Evolutionary conservation across 2,888 invertebrate species (phyloP).

Genomic region (Sinohyriopsis cumingii): DNA sequence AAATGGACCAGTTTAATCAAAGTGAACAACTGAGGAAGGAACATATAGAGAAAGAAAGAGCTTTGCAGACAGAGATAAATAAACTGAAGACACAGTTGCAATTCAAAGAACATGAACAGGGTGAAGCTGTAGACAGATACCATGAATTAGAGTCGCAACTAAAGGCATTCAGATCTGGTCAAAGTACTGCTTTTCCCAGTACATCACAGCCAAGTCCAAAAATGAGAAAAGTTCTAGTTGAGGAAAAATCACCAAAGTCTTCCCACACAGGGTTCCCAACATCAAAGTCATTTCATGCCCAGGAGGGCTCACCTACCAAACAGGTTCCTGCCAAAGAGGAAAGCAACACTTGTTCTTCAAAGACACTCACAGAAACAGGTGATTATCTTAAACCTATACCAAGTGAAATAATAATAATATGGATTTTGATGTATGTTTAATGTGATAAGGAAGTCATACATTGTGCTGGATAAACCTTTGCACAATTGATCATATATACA

Average conservation of each 20-base stretch:
- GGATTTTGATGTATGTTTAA: too few relatives aligned
- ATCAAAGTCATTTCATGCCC: conserved; percentile 38
- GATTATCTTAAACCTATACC: too few relatives aligned
- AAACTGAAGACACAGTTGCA: conserved; percentile 48
- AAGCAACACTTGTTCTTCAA: too few relatives aligned
- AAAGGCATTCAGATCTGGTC: not conserved
- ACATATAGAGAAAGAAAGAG: conserved; percentile 46
- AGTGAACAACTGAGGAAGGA: conserved; percentile 38
- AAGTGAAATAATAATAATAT: too few relatives aligned
- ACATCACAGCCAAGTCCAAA: conserved; percentile 25
- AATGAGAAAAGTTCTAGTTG: conserved; percentile 8
- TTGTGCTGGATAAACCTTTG: too few relatives aligned
- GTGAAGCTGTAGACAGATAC: conserved; percentile 36
- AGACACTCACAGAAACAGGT: too few relatives aligned
- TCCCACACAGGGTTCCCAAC: conserved; percentile 38
- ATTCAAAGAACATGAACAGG: conserved; percentile 52
- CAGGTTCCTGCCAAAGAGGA: not conserved
- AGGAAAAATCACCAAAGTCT: conserved; percentile 16
- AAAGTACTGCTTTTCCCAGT: conserved; percentile 10
- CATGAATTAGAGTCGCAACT: conserved; percentile 38
- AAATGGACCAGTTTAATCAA: conserved; percentile 40
- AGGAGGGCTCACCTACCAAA: conserved; percentile 29
- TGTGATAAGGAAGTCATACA: too few relatives aligned
- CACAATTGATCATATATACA: too few relatives aligned
- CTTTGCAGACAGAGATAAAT: conserved; percentile 39